These are phyloP conservation scores for Cherax destructor DNA, from an alignment of 1,140 invertebrate genomes.

Conservation along the genomic window DNA sequence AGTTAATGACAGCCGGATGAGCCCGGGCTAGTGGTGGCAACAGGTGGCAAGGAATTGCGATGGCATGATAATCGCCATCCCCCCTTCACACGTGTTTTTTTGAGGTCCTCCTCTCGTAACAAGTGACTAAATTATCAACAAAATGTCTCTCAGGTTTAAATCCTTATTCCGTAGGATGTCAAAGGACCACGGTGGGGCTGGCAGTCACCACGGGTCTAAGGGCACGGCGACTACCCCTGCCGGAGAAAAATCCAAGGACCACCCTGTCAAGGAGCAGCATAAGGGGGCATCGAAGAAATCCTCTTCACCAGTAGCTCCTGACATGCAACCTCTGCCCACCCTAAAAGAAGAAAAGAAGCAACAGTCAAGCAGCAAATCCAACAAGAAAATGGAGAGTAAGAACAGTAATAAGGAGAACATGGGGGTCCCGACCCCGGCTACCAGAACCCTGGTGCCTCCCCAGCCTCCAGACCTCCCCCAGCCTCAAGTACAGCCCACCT, in stretches of 20 bases:
- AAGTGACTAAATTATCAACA: conserved; percentile 18
- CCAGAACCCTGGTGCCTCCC: conserved; percentile 10
- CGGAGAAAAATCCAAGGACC: conserved; percentile 29
- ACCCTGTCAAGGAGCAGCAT: conserved; percentile 15
- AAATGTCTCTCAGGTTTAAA: conserved; percentile 71
- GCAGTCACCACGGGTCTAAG: conserved; percentile 54
- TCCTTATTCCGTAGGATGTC: conserved; percentile 72
- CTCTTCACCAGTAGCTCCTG: not conserved
- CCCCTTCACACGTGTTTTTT: not conserved
- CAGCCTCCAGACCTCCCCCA: conserved; percentile 12
- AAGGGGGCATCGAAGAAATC: conserved; percentile 26
- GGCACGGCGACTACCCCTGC: not conserved
- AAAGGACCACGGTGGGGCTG: conserved; percentile 68
- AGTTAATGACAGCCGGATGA: not conserved
- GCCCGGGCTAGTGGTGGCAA: not conserved
- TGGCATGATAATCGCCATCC: not conserved
- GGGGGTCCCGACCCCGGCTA: not conserved
- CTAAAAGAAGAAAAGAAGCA: conserved; percentile 62
- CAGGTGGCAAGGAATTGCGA: not conserved
- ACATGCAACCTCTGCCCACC: conserved; percentile 54
- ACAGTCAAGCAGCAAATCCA: not conserved
- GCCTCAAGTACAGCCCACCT: not conserved
- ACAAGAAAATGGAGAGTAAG: conserved; percentile 50
- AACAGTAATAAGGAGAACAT: conserved; percentile 43
- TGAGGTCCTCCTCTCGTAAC: not conserved